Base-by-base conservation (phyloP, 1,140 invertebrate genomes). In the Hydropsyche tenuis region DNA sequence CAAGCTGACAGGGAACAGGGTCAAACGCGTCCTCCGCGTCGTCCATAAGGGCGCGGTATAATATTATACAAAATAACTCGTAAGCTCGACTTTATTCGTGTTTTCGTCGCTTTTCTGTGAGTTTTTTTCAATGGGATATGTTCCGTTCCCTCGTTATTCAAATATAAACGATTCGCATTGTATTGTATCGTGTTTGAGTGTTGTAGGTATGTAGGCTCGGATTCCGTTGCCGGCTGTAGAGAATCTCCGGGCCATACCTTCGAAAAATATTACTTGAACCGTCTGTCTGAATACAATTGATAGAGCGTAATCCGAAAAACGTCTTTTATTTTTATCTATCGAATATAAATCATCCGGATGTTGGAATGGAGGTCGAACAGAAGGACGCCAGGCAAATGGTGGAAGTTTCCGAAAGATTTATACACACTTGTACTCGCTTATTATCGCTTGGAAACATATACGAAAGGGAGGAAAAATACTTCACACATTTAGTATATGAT, bases 251-350 rank as follows among this genome's bases (percentile, higher is more conserved):
- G 30, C 9, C 9, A 37, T 37, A 63, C 60, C 60, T 12, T 25
- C 25, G 60, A 18, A 63, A 63, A 37, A 63, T 63, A 63, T 63
- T 25, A 63, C 20, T 22, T 20, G 27, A 11, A 11, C 7, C 9
- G 30, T 43, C 37, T 14, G 42, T 42, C 30, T 27, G 20, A 16
- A 43, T 66, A 64, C 27, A 30, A 16, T 30, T 16, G 30, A 64
- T 12, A 11, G n/a, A 42, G 12, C 23, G 18, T 66, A 66, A 66
- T 66, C 37, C 63, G 42, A 66, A 43, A 62, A 30, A 43, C 63
- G 63, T 66, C 12, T 66, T 46, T 66, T 46, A 45, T 46, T 46
- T 66, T 66, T 66, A 66, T 66, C 63, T 66, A 46, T 46, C 22
- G 43, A 51, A 30, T 43, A 68, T 68, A 68, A 68, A 68, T 68